Base-by-base conservation (phyloP, 2,797 vertebrate genomes). In the Centropyge bicolor region DNA sequence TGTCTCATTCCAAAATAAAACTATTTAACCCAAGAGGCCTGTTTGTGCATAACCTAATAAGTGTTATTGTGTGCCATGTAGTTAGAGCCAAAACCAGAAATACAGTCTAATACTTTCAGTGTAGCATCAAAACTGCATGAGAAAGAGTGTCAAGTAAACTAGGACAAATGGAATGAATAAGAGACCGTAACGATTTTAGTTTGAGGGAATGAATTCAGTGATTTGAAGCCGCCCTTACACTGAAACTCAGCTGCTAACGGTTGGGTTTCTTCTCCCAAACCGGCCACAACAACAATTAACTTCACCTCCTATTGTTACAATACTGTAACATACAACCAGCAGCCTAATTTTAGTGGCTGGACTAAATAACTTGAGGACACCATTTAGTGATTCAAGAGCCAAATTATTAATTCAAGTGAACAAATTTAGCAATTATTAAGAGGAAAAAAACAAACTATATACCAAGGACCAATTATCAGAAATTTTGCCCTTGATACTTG, bases 241-340 rank as follows among this genome's bases (percentile, higher is more conserved):
- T 60, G 12, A 56, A 56, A 36, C 24, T 48, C 54, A 55, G 52
- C 40, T 48, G 41, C 20, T 10, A 10, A 66, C 11, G 48, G 41
- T 54, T 20, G 12, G 11, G 38, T 1, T 43, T 54, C 48, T 57
- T 16, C 36, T 22, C 24, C 43, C 13, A 40, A 7, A 65, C 36
- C 38, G 19, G 24, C 59, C 24, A 74, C 31, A 68, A 24, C 55
- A 75, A 62, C 40, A 68, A 72, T 59, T 68, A 64, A 45, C 11
- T 17, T 45, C 46, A 55, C 52, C 45, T 40, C n/a, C 49, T 48
- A 4, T 51, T 60, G 45, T 52, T 56, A 31, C 60, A 48, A 2
- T n/a, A 20, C 40, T 52, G 43, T 40, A 43, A 52, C 59, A 56
- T 19, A 57, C 55, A 81, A 24, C 12, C 41, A 55, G 24, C 6